A percentile compares a stretch with the other conserved stretches of the same genome.
These are phyloP conservation scores for Molanna angustata DNA, from an alignment of 2,888 invertebrate species.

Conservation along the genomic window DNA sequence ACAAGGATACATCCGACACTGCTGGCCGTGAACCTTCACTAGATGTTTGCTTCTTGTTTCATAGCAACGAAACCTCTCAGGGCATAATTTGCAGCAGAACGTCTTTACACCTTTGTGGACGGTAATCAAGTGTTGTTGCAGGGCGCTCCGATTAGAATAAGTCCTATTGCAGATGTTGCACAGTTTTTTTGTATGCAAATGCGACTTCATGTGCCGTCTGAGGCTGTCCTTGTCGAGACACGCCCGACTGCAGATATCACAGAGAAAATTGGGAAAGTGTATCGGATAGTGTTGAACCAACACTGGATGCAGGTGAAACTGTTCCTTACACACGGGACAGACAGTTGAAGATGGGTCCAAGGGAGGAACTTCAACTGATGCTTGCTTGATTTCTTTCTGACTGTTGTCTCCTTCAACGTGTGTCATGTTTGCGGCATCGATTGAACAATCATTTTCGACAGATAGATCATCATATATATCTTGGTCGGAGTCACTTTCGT, in stretches of 20 bases:
- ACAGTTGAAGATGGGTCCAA: slow-evolving; percentile 1
- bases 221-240: slow-evolving; percentile 1
- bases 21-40: too few relatives aligned
- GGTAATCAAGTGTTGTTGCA: too few relatives aligned
- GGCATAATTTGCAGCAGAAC: too few relatives aligned
- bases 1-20: too few relatives aligned
- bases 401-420: background rate
- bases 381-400: background rate
- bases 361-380: background rate
- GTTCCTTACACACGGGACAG: slow-evolving; percentile 10
- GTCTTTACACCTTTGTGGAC: too few relatives aligned
- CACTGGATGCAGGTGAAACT: background rate
- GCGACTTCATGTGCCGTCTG: background rate
- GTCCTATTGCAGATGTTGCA: too few relatives aligned
- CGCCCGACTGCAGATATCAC: slow-evolving; percentile 10
- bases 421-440: background rate
- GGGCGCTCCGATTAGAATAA: too few relatives aligned
- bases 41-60: too few relatives aligned
- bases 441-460: background rate
- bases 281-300: slow-evolving; percentile 1
- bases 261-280: slow-evolving; percentile 14
- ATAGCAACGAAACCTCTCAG: too few relatives aligned
- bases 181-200: background rate
- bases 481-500: slow-evolving; percentile 1
- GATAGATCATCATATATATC: background rate